Evolutionary conservation across 2,888 invertebrate genomes (phyloP), one percentile per base, ranked within the genome.

Genomic region (Cenopis cana): DNA sequence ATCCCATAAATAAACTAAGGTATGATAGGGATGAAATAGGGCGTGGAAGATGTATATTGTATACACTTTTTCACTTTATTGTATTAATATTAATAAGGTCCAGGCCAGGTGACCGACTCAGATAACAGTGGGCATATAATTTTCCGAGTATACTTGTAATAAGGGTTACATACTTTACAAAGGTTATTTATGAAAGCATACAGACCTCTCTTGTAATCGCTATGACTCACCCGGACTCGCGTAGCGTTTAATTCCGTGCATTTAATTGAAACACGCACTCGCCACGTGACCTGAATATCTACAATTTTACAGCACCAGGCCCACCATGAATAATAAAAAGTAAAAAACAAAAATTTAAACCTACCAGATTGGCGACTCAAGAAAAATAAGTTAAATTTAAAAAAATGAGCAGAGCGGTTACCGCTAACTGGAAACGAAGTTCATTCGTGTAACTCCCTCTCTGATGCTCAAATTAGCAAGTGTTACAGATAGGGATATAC

Each of bases 261-360:
- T 86, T 82, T 87, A 87, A 87, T 87, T 86, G 86, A 85, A 88
- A 86, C 86, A 84, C 85, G 87, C 82, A 79, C 82, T 76, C 72
- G 60, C 72, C 68, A 79, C 85, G 80, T 76, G 72, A 76, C 76
- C 76, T 81, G 88, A 82, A 88, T 88, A 79, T 79, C 79, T 84
- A 86, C 33, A 66, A 18, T 70, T 70, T 65, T 66, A 70, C 70
- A 59, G 59, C n/a, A n/a, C 33, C 65, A 60, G 29, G 24, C 65
- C 65, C 52, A 46, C 57, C 60, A 66, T 70, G 70, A 69, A 69
- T 69, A 70, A 59, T 70, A 60, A 70, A 65, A 66, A 36, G 59
- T 60, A 49, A 50, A 59, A 59, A 57, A 70, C 46, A 54, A 70
- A 70, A 70, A 62, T 33, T 59, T 33, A 60, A 41, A 29, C 29